Conservation (phyloP, 2,888 invertebrate genomes). For the Lochmaea crataegi region DNA sequence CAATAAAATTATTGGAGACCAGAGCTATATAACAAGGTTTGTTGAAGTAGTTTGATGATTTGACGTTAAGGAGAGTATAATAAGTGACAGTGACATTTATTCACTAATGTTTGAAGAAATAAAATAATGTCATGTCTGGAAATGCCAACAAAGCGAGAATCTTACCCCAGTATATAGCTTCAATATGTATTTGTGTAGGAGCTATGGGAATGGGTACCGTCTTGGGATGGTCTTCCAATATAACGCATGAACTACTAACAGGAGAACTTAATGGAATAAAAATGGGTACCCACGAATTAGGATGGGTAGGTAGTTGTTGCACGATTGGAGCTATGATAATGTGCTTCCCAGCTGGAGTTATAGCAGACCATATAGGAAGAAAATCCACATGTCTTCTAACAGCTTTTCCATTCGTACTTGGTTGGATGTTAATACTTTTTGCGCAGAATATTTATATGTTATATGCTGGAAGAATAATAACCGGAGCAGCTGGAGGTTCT, state of each 20-base stretch:
- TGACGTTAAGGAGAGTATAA: neutral
- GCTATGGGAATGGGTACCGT: slow-evolving; percentile 81
- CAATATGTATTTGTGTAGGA: slow-evolving; percentile 68
- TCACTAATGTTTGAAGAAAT: neutral
- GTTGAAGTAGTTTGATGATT: neutral
- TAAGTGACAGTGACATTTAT: neutral
- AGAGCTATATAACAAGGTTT: too few relatives aligned
- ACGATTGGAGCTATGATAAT: slow-evolving; percentile 78
- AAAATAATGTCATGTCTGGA: neutral
- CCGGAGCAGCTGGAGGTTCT: slow-evolving; percentile 80
- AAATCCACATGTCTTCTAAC: slow-evolving; percentile 75
- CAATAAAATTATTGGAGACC: neutral
- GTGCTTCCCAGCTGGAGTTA: slow-evolving; percentile 77
- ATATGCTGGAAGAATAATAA: slow-evolving; percentile 74
- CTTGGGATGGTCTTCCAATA: slow-evolving; percentile 83
- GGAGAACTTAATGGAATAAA: slow-evolving; percentile 61
- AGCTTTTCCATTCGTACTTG: slow-evolving; percentile 76
- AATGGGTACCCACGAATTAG: slow-evolving; percentile 65
- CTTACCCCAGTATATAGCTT: slow-evolving; percentile 74
- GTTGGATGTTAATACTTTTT: slow-evolving; percentile 81
- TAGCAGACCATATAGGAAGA: slow-evolving; percentile 70
- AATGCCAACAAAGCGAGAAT: slow-evolving; percentile 57
- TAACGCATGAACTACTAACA: slow-evolving; percentile 66
- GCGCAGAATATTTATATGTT: slow-evolving; percentile 73
- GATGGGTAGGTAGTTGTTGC: slow-evolving; percentile 78